Evolutionary conservation across 2,888 invertebrate genomes (phyloP).

Genomic region (Entomobrya multifasciata): DNA sequence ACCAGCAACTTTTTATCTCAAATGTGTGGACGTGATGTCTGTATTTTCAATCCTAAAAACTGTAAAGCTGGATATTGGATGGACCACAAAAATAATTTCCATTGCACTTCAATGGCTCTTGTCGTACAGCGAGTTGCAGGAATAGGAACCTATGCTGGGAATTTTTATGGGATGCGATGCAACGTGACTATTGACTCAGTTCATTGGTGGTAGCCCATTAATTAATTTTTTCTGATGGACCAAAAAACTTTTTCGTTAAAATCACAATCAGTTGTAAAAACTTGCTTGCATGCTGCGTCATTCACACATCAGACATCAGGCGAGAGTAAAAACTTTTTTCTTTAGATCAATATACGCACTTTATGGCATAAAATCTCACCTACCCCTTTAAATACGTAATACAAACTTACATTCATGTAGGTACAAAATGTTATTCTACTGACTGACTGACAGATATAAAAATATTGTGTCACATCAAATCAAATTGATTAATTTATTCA

Average conservation of each 20-base stretch:
- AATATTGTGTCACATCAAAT: slow-evolving; percentile 8
- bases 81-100: too few species aligned
- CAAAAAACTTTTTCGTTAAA: too few species aligned
- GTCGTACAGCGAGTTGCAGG: not conserved
- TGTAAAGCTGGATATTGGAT: too few species aligned
- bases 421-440: not conserved
- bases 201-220: too few species aligned
- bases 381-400: not conserved
- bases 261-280: not conserved
- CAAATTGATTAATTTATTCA: slow-evolving; percentile 6
- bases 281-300: not conserved
- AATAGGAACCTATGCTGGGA: not conserved
- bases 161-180: not conserved
- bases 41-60: too few species aligned
- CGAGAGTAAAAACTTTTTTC: not conserved
- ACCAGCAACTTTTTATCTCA: not conserved
- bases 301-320: slow-evolving; percentile 1
- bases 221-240: not conserved
- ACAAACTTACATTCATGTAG: not conserved
- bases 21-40: too few species aligned
- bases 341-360: not conserved
- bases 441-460: too few species aligned
- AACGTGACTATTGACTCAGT: not conserved
- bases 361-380: not conserved
- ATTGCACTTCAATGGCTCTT: not conserved